Percentiles rank a stretch among this genome's conserved stretches.
Evolutionary conservation across 2,888 invertebrate species (phyloP).

Genomic region (Drosophila peninsularis): DNA sequence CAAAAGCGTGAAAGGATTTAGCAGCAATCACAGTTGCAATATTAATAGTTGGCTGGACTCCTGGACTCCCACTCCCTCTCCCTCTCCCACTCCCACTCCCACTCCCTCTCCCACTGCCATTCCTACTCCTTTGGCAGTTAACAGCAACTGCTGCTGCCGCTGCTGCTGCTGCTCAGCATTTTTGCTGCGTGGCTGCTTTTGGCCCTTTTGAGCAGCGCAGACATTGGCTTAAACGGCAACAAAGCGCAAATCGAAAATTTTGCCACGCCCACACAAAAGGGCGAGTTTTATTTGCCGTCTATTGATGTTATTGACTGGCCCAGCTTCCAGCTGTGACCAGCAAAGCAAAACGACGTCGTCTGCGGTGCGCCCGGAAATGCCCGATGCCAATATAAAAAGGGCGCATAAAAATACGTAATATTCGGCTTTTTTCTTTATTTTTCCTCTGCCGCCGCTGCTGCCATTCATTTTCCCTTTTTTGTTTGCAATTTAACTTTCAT

Average conservation of each 20-base stretch:
- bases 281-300: slow-evolving; percentile 75
- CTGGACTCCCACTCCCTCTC: neutral
- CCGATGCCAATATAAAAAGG: slow-evolving; percentile 17
- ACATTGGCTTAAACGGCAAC: slow-evolving; percentile 55
- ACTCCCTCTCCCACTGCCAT: too few species aligned
- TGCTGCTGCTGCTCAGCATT: slow-evolving; percentile 47
- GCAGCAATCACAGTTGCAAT: slow-evolving; percentile 66
- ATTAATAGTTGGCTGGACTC: slow-evolving; percentile 56
- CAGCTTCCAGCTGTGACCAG: slow-evolving; percentile 67
- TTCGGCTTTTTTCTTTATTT: slow-evolving; percentile 36
- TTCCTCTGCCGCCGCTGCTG: neutral
- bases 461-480: slow-evolving; percentile 36
- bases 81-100: too few species aligned
- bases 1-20: slow-evolving; percentile 70
- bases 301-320: slow-evolving; percentile 76
- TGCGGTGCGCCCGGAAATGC: slow-evolving; percentile 7
- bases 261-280: slow-evolving; percentile 38
- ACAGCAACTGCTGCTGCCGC: neutral
- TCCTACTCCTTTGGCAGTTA: slow-evolving; percentile 1
- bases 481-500: slow-evolving; percentile 69
- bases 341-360: slow-evolving; percentile 36
- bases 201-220: slow-evolving; percentile 66
- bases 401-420: slow-evolving; percentile 71
- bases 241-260: slow-evolving; percentile 63
- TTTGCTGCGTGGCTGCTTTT: slow-evolving; percentile 75